Evolutionary conservation across 2,797 vertebrate genomes (phyloP).

Genomic region (Sitta carolinensis): DNA sequence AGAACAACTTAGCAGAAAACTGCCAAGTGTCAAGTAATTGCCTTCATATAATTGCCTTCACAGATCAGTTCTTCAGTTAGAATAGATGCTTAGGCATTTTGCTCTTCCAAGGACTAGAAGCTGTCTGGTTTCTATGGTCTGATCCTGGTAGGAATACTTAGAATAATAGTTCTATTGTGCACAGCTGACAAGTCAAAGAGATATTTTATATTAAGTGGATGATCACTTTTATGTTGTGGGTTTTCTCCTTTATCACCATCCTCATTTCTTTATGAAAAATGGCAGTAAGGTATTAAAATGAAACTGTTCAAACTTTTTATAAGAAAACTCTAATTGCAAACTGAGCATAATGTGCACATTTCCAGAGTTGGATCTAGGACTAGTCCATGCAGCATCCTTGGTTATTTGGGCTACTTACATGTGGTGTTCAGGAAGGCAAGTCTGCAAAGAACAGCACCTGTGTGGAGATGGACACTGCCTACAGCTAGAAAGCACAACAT

Average conservation of each 20-base stretch:
- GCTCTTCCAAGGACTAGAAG: background rate
- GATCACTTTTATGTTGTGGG: background rate
- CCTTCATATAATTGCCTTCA: background rate
- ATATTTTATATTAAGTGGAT: background rate
- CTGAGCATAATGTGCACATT: accelerated
- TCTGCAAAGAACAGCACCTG: background rate
- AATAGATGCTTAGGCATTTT: background rate
- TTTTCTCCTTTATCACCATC: background rate
- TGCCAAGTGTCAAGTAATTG: background rate
- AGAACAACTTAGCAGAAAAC: background rate
- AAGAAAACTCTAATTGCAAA: background rate
- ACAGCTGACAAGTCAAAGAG: background rate
- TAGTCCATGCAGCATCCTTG: background rate
- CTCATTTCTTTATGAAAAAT: background rate
- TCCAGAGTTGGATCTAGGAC: background rate
- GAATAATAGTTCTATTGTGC: background rate
- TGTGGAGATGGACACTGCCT: background rate
- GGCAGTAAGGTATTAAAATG: background rate
- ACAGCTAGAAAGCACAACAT: background rate
- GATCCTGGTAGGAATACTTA: background rate
- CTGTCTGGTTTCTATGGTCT: background rate
- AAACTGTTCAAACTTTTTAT: background rate
- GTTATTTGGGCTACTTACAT: background rate
- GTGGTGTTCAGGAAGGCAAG: background rate
- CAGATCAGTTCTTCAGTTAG: background rate